phyloP scores from a whole-genome alignment of 2,113 vertebrate species.

The Epinephelus moara region DNA sequence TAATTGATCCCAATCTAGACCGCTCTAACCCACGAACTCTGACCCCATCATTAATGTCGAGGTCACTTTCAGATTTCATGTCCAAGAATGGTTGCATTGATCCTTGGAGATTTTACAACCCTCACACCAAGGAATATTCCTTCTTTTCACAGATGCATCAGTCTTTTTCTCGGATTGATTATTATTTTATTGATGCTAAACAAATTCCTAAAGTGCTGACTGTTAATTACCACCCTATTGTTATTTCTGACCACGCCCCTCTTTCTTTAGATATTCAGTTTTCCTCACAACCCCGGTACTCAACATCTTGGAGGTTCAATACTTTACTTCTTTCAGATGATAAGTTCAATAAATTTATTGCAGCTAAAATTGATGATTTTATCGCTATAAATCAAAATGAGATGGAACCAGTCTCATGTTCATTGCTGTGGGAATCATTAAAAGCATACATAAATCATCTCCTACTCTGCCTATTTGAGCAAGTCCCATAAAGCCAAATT shows the following conservation, averaged over 20 bases:
- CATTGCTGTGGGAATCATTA: too few relatives aligned
- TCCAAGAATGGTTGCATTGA: background rate
- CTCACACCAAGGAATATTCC: background rate
- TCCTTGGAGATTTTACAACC: background rate
- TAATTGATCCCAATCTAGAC: background rate
- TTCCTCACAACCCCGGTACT: background rate
- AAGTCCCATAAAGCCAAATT: too few relatives aligned
- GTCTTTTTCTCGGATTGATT: background rate
- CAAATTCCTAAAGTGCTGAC: background rate
- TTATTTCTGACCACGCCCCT: background rate
- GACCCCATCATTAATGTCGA: background rate
- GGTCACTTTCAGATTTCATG: background rate
- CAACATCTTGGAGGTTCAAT: background rate
- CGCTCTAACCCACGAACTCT: background rate
- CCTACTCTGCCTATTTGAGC: too few relatives aligned
- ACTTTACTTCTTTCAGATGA: background rate
- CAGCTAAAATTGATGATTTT: conserved; percentile 5
- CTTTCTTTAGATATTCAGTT: background rate
- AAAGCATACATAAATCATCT: too few relatives aligned
- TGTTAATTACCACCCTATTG: background rate
- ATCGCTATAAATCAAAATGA: background rate
- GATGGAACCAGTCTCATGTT: too few relatives aligned
- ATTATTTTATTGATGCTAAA: background rate
- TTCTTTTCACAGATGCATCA: background rate
- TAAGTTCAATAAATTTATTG: background rate